Evolutionary conservation across 2,113 vertebrate species (phyloP).

Genomic region (Dunckerocampus dactyliophorus): DNA sequence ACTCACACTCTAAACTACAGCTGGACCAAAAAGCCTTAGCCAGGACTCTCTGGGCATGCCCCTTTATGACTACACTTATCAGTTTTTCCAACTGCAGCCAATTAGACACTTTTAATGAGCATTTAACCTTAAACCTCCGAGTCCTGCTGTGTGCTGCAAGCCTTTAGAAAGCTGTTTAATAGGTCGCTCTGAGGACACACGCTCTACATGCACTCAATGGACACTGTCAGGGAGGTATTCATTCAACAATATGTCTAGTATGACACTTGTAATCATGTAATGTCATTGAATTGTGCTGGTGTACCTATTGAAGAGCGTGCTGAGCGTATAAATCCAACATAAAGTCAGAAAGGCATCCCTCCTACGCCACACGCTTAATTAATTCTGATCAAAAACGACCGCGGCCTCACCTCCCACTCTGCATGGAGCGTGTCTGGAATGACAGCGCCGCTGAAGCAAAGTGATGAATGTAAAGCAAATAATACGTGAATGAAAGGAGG

Average conservation of each 20-base stretch:
- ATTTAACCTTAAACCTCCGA: slow-evolving; percentile 8
- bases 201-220: not conserved
- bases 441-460: slow-evolving; percentile 9
- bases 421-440: slow-evolving; percentile 32
- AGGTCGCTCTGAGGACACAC: slow-evolving; percentile 20
- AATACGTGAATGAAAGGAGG: not conserved
- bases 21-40: slow-evolving; percentile 8
- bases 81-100: not conserved
- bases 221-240: no score
- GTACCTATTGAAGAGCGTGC: not conserved
- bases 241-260: not conserved
- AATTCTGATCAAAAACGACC: slow-evolving; percentile 60
- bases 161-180: slow-evolving; percentile 16
- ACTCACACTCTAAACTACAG: slow-evolving; percentile 18
- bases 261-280: no score
- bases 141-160: slow-evolving; percentile 18
- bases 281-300: not conserved
- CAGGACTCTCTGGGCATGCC: slow-evolving; percentile 18
- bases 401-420: slow-evolving; percentile 65
- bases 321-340: slow-evolving; percentile 5
- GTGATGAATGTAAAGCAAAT: slow-evolving; percentile 11
- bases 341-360: slow-evolving; percentile 26
- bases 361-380: slow-evolving; percentile 62
- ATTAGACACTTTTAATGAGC: slow-evolving; percentile 2
- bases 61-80: slow-evolving; percentile 11